Conservation (phyloP, 2,113 vertebrate species). For the Helogale parvula region DNA sequence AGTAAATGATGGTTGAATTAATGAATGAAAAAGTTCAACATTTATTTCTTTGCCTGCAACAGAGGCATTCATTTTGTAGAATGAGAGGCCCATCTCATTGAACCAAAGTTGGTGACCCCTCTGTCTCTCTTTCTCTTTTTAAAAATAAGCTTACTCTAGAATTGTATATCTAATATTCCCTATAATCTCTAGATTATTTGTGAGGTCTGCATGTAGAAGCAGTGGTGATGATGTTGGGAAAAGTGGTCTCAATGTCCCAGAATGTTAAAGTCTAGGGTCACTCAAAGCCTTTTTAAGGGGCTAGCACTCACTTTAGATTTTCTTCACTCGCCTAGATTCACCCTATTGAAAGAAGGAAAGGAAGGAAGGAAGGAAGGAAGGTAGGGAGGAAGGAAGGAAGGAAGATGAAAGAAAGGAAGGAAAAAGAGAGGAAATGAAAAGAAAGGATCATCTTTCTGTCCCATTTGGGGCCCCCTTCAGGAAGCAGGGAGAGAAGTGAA, state of each 20-base stretch:
- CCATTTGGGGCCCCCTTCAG: background rate
- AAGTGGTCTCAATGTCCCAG: background rate
- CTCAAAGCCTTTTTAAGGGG: background rate
- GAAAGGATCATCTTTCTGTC: background rate
- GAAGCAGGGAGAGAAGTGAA: background rate
- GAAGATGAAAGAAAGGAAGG: background rate
- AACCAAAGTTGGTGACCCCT: background rate
- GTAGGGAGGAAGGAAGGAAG: background rate
- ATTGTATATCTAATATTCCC: background rate
- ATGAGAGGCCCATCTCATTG: background rate
- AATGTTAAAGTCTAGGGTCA: background rate
- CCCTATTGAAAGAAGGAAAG: background rate
- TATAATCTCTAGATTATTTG: background rate
- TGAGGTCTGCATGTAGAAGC: background rate
- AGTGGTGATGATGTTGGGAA: background rate
- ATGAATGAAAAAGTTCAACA: background rate
- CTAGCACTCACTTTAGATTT: background rate
- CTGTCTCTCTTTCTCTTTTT: background rate
- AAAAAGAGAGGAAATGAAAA: background rate
- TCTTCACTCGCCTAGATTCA: background rate
- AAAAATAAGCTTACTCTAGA: background rate
- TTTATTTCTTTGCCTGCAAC: background rate
- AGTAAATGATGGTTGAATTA: background rate
- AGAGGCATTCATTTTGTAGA: background rate
- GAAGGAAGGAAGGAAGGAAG: rapidly evolving